Base-by-base conservation (phyloP, 1,140 invertebrate species). In the Drosophila micromelanica region DNA sequence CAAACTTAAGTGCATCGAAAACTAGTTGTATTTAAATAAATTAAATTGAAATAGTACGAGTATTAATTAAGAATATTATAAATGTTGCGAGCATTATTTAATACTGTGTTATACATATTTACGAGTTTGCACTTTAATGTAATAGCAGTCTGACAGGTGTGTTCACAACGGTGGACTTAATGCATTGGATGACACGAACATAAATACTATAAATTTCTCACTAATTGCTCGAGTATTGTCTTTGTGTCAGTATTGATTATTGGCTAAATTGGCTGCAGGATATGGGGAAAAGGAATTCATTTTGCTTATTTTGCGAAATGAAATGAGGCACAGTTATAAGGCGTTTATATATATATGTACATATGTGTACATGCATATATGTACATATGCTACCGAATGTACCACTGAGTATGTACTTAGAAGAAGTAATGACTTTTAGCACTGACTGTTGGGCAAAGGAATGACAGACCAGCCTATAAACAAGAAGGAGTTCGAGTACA, bases 181-280 rank as follows among this genome's bases (percentile, higher is more conserved):
- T 54, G 5, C 13, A 35, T 15, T 30, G 27, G 27, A 9, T 52
- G 27, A 59, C 27, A 59, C 2, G 5, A 6, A 12, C 35, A 32
- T 12, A 12, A 32, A 40, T 20, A 13, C 20, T 43, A 68, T 60
- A 46, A 69, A 13, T 62, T 15, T 37, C 38, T 23, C 35, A 45
- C 48, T 54, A 69, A 69, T 52, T 62, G 67, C 20, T 52, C 2
- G 11, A 38, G 48, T 59, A 46, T 62, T 62, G 65, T 68, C 27
- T 13, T 11, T 17, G 27, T 52, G 56, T 45, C 65, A 30, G 46
- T 5, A 32, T 60, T 12, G 38, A 62, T 69, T 54, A 69, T 62
- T 62, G 57, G 2, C 17, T 40, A 46, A 69, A 69, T 69, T 69
- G 57, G 6, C 20, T 54, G 30, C 9, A 45, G 38, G 38, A 69